Evolutionary conservation across 2,888 invertebrate genomes (phyloP).

Genomic region (Leptura quadrifasciata): DNA sequence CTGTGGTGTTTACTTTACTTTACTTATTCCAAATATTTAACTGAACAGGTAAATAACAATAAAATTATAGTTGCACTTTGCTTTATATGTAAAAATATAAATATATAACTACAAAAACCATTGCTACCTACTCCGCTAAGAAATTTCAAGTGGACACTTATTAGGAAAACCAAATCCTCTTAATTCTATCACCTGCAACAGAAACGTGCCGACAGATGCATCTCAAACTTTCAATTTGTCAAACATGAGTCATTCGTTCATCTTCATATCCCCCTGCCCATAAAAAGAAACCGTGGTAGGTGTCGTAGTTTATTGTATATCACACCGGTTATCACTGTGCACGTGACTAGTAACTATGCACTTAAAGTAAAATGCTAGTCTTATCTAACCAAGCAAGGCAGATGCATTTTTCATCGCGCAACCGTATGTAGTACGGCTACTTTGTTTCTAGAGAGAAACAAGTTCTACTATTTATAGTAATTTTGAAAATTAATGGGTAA

Average conservation of each 20-base stretch:
- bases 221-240: slow-evolving; percentile 33
- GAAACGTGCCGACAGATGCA: slow-evolving; percentile 37
- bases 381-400: not conserved
- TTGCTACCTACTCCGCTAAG: no score
- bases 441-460: no score
- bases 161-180: slow-evolving; percentile 5
- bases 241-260: slow-evolving; percentile 40
- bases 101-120: no score
- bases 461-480: no score
- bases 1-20: no score
- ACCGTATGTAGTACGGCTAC: no score
- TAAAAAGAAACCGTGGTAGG: slow-evolving; percentile 40
- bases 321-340: slow-evolving; percentile 12
- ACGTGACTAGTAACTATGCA: not conserved
- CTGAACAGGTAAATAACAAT: no score
- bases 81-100: no score
- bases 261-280: slow-evolving; percentile 30
- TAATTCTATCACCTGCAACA: slow-evolving; percentile 26
- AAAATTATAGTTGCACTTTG: no score
- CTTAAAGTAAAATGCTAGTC: not conserved
- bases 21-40: no score
- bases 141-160: no score
- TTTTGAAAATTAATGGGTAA: no score
- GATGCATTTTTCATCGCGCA: not conserved
- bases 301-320: slow-evolving; percentile 36